Conservation (phyloP, 2,888 invertebrate species). For the Drosophila cracens region DNA sequence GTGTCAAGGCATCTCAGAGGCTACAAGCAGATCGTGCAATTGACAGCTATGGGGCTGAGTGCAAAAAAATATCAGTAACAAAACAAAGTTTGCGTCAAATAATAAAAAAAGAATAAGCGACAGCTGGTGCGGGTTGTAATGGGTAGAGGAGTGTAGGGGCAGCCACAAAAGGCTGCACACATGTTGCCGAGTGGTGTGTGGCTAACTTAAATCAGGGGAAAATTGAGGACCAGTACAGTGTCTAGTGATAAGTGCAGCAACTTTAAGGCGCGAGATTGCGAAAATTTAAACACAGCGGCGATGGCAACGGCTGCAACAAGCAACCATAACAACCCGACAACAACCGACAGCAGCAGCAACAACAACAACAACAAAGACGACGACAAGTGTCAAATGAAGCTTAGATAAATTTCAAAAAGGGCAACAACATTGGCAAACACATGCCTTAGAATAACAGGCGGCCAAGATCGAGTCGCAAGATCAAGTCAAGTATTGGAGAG, state of each 20-base stretch:
- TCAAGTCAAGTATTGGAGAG: constrained; percentile 15
- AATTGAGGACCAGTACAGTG: constrained; percentile 70
- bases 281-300: constrained; percentile 60
- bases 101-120: constrained; percentile 26
- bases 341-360: constrained; percentile 25
- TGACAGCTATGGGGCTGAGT: constrained; percentile 45
- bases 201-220: constrained; percentile 70
- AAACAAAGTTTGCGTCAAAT: constrained; percentile 54
- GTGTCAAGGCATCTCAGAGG: constrained; percentile 22
- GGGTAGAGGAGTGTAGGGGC: neutral
- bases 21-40: constrained; percentile 66
- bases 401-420: constrained; percentile 79
- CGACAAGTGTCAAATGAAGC: constrained; percentile 77
- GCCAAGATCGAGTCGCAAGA: constrained; percentile 16
- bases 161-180: constrained; percentile 26
- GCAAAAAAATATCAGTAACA: constrained; percentile 17
- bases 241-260: constrained; percentile 77
- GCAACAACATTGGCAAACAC: constrained; percentile 62
- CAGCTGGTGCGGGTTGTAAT: neutral
- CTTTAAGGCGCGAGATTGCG: constrained; percentile 78
- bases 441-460: constrained; percentile 36
- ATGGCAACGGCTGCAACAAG: constrained; percentile 43
- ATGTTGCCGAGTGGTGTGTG: constrained; percentile 46
- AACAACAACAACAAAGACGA: constrained; percentile 43
- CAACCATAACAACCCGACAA: constrained; percentile 20